Base-by-base conservation (phyloP, 2,888 invertebrate species). In the Mimumesa dahlbomi region DNA sequence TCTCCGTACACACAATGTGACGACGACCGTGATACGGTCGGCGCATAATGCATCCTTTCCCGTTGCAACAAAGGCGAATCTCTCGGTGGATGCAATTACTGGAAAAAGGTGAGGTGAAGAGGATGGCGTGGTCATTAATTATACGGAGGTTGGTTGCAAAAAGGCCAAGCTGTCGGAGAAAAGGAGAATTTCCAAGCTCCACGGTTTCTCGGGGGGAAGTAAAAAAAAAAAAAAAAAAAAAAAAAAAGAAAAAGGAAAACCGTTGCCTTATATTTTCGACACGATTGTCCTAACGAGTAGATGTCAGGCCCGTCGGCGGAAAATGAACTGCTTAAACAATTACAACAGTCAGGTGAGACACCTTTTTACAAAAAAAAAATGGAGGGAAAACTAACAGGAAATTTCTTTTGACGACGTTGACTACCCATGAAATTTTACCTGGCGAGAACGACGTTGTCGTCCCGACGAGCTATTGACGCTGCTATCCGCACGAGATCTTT, bases 81-180 rank as follows among this genome's bases (percentile, higher is more conserved):
- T 61, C 43, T 50, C 31, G 42, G 45, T 58, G 42, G 61, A 65
- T 70, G 70, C 64, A 73, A 65, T 73, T 73, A 73, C 70, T 40
- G 59, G 71, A 48, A 65, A 70, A 70, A 70, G 40, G 48, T 18
- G 43, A 64, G 52, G 42, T 38, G 42, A 52, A 38, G 69, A 31
- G 61, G 61, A 59, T 64, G 49, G 53, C 64, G 45, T 29, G 49
- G 56, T 58, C 68, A 72, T 72, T 72, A 73, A 73, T 73, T 73
- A 73, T 69, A 52, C 62, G 43, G 48, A 36, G 46, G 52, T 61
- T 29, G 72, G 21, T 59, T 13, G 49, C 38, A 46, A 46, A 31
- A 54, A 45, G 31, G 25, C 49, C 18, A 36, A 53, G 57, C 34
- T 7, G 34, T 29, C 42, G 38, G 34, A 22, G 53, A 54, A 50